These are phyloP conservation scores for Latheticus oryzae DNA, from an alignment of 2,888 invertebrate genomes.

Conservation along the genomic window DNA sequence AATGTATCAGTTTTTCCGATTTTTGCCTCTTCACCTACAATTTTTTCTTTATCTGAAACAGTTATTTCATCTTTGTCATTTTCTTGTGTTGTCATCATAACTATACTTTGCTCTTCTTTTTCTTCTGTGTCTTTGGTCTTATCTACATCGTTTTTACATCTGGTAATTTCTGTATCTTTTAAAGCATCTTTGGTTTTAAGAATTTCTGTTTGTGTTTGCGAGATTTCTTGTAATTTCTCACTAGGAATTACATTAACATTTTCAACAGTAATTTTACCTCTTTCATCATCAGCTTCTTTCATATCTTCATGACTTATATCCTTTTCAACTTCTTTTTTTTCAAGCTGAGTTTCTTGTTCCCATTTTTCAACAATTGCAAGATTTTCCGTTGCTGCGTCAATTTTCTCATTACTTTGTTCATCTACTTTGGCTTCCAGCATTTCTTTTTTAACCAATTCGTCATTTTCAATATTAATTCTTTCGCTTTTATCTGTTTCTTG, in stretches of 20 bases:
- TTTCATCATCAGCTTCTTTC: no score
- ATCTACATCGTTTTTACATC: background rate
- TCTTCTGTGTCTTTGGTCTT: background rate
- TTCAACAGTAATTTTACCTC: conserved; percentile 1
- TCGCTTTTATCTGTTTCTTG: conserved; percentile 41
- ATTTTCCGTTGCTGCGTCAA: background rate
- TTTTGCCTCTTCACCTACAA: background rate
- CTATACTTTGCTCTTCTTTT: background rate
- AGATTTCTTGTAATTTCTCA: no score
- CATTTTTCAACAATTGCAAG: no score
- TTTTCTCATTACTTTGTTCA: conserved; percentile 48
- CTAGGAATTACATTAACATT: background rate
- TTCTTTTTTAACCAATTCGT: no score
- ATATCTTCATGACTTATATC: conserved; percentile 58
- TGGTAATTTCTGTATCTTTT: background rate
- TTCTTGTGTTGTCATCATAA: background rate
- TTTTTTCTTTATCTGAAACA: background rate
- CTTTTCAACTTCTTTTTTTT: conserved; percentile 52
- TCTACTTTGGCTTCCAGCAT: no score
- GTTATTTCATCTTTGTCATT: background rate
- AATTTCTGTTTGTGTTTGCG: background rate
- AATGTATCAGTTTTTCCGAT: background rate
- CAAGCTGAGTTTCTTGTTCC: no score
- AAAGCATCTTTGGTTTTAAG: background rate
- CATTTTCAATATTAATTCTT: no score